Evolutionary conservation across 2,797 vertebrate genomes (phyloP).

Genomic region (Carcharodon carcharias): DNA sequence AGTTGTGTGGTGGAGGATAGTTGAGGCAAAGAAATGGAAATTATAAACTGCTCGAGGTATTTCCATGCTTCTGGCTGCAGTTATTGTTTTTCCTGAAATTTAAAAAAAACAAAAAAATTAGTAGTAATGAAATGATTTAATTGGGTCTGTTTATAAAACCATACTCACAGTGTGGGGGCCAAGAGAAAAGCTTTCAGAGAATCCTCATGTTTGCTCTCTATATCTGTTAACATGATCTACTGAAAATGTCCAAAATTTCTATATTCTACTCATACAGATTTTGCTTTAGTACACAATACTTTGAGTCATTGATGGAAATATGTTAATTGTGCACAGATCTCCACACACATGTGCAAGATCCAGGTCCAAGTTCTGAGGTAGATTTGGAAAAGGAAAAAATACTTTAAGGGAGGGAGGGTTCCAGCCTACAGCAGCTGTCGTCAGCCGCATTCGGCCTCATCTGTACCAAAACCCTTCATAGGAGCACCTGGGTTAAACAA

Average conservation of each 20-base stretch:
- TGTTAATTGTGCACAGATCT: neutral
- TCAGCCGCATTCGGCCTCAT: too few species aligned
- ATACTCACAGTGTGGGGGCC: too few species aligned
- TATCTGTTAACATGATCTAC: neutral
- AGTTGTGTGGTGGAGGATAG: conserved; percentile 72
- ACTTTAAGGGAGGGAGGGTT: too few species aligned
- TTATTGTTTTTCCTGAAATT: conserved; percentile 77
- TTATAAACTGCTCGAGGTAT: conserved; percentile 79
- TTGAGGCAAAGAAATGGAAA: conserved; percentile 88
- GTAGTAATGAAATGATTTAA: neutral
- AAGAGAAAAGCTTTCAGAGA: neutral
- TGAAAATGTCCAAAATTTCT: neutral
- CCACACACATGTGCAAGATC: neutral
- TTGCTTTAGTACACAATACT: neutral
- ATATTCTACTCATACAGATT: neutral
- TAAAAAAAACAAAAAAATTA: neutral
- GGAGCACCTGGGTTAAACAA: too few species aligned
- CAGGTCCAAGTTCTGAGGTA: too few species aligned
- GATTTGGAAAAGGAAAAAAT: too few species aligned
- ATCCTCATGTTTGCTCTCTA: neutral
- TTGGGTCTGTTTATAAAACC: neutral
- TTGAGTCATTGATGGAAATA: neutral
- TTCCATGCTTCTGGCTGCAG: conserved; percentile 73
- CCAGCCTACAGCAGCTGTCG: too few species aligned
- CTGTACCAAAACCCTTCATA: too few species aligned